phyloP scores from a whole-genome alignment of 2,797 vertebrate genomes.

The Acropternis orthonyx region DNA sequence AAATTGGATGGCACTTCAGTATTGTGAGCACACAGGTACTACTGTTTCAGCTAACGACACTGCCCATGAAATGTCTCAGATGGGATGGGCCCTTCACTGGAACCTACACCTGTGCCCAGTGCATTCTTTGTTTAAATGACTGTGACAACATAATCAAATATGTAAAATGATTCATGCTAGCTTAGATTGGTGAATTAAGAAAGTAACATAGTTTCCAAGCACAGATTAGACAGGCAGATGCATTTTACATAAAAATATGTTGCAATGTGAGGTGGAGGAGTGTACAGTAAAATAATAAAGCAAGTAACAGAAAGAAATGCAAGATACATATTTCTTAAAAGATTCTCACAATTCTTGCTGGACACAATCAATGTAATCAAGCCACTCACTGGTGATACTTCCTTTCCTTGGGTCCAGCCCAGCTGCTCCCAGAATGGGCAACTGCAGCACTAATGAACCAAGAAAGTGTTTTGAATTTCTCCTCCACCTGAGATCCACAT shows the following conservation, averaged over 20 bases:
- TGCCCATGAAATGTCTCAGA: not conserved
- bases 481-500: not conserved
- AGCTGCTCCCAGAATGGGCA: not conserved
- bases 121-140: not conserved
- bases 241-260: not conserved
- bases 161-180: not conserved
- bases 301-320: not conserved
- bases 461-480: not conserved
- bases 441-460: not conserved
- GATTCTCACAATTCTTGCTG: not conserved
- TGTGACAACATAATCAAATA: not conserved
- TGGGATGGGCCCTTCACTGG: not conserved
- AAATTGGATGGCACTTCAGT: not conserved
- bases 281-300: not conserved
- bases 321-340: not conserved
- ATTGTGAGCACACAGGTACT: fast-evolving
- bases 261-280: not conserved
- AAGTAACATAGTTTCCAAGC: not conserved
- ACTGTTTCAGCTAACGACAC: not conserved
- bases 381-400: not conserved
- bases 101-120: fast-evolving
- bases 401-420: not conserved
- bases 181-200: not conserved
- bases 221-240: not conserved
- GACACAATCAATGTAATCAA: not conserved